phyloP scores from a whole-genome alignment of 2,797 vertebrate genomes.

The Glossophaga mutica region DNA sequence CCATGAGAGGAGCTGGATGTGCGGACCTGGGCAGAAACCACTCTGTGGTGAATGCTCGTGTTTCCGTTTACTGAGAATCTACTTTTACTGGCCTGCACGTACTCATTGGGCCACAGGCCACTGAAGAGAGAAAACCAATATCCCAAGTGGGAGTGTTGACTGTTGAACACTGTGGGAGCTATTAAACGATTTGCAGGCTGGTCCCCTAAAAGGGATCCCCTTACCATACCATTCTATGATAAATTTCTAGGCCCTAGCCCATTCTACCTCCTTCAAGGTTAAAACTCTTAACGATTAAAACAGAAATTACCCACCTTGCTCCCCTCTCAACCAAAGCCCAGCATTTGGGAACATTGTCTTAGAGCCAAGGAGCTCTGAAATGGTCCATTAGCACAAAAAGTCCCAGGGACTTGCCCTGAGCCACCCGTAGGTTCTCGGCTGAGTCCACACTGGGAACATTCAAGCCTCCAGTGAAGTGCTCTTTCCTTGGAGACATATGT shows the following conservation, averaged over 20 bases:
- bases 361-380: not conserved
- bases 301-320: not conserved
- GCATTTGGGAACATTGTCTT: not conserved
- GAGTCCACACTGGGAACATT: not conserved
- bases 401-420: not conserved
- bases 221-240: not conserved
- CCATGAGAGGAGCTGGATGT: not conserved
- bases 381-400: not conserved
- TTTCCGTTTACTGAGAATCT: slow-evolving; percentile 24
- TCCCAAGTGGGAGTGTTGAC: not conserved
- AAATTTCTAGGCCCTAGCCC: not conserved
- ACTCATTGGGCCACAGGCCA: not conserved
- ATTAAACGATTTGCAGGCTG: not conserved
- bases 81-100: slow-evolving; percentile 17
- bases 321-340: not conserved
- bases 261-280: not conserved
- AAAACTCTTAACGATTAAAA: not conserved
- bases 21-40: not conserved
- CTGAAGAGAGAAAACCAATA: not conserved
- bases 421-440: not conserved
- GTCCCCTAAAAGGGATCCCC: not conserved
- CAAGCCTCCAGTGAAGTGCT: not conserved
- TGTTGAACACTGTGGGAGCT: not conserved
- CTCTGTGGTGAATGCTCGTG: not conserved
- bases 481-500: not conserved